These are phyloP conservation scores for Zaprionus bogoriensis DNA, from an alignment of 2,888 invertebrate genomes.

Conservation along the genomic window DNA sequence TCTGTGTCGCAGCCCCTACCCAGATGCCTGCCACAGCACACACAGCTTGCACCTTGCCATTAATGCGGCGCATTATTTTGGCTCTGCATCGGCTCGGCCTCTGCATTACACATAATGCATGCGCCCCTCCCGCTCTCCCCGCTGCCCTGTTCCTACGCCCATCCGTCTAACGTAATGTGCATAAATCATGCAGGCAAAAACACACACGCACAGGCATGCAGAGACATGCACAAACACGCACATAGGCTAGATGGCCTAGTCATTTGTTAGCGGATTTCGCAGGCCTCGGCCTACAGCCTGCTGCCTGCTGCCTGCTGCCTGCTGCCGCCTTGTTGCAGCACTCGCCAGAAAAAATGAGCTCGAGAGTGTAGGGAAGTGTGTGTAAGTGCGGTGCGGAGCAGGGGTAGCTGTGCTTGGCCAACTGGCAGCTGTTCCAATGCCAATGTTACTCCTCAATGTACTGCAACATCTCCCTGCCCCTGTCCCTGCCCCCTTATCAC, in stretches of 20 bases:
- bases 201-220: background rate
- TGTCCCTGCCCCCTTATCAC: background rate
- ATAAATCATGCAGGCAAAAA: slow-evolving; percentile 52
- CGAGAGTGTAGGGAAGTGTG: too few species aligned
- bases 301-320: slow-evolving; percentile 8
- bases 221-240: background rate
- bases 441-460: slow-evolving; percentile 4
- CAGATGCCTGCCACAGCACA: too few species aligned
- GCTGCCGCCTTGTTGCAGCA: slow-evolving; percentile 1
- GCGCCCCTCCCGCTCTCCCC: background rate
- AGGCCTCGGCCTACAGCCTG: slow-evolving; percentile 7
- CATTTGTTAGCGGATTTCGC: slow-evolving; percentile 55
- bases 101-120: slow-evolving; percentile 31
- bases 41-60: slow-evolving; percentile 32
- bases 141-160: background rate
- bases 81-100: slow-evolving; percentile 23
- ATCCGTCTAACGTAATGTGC: slow-evolving; percentile 35
- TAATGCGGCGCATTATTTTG: slow-evolving; percentile 50
- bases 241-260: slow-evolving; percentile 36
- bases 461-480: too few species aligned
- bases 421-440: slow-evolving; percentile 31
- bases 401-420: slow-evolving; percentile 11
- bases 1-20: too few species aligned
- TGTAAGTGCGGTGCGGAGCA: too few species aligned
- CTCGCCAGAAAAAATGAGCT: slow-evolving; percentile 12